Evolutionary conservation across 2,113 vertebrate species (phyloP).

Genomic region (Pomatostomus ruficeps): DNA sequence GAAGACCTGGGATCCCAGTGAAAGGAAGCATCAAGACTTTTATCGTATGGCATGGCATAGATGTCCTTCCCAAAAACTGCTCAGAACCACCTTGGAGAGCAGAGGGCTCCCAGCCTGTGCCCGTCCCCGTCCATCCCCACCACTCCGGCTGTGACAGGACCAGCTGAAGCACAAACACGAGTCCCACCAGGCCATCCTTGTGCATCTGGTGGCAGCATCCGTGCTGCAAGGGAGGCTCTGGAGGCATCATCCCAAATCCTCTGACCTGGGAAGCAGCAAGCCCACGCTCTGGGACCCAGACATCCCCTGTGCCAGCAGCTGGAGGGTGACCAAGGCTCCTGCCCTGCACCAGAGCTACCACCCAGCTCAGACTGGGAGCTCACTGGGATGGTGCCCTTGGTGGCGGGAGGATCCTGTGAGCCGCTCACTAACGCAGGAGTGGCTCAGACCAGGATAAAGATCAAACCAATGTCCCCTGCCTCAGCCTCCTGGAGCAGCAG

Average conservation of each 20-base stretch:
- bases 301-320: background rate
- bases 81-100: background rate
- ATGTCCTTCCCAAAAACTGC: background rate
- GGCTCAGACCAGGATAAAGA: background rate
- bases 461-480: background rate
- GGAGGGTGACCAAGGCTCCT: background rate
- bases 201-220: background rate
- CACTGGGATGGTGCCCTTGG: background rate
- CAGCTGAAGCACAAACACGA: background rate
- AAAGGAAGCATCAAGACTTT: slow-evolving; percentile 8
- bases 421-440: accelerated
- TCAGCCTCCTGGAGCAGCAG: accelerated
- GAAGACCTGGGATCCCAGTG: slow-evolving; percentile 12
- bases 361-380: background rate
- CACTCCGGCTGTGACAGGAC: background rate
- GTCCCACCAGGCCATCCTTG: background rate
- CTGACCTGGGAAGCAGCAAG: accelerated
- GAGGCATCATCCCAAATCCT: background rate
- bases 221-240: background rate
- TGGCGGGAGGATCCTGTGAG: background rate
- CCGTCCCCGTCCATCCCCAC: background rate
- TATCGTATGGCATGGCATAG: accelerated
- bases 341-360: background rate
- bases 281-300: background rate
- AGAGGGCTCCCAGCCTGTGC: background rate